phyloP scores from a whole-genome alignment of 64 coral and sea anemone species.

The Pocillopora verrucosa region DNA sequence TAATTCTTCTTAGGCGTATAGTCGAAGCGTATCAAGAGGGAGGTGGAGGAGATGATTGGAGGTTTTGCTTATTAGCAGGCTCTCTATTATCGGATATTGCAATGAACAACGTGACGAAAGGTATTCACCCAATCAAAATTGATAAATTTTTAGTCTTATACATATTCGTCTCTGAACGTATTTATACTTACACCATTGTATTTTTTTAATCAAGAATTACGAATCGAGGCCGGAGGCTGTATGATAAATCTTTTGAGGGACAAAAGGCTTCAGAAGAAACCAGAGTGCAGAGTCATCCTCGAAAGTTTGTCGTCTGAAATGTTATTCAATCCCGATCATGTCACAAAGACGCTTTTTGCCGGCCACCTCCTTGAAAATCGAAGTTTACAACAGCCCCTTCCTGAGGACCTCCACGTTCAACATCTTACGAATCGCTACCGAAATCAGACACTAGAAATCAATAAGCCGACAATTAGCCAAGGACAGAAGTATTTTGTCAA shows the following conservation, averaged over 20 bases:
- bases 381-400: neutral
- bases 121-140: neutral
- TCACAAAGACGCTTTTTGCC: neutral
- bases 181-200: neutral
- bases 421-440: neutral
- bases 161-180: too few relatives aligned
- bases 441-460: conserved; percentile 16
- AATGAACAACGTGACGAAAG: conserved; percentile 13
- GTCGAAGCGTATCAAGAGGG: neutral
- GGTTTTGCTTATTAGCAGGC: conserved; percentile 3
- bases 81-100: neutral
- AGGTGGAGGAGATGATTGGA: conserved; percentile 3
- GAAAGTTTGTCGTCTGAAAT: neutral
- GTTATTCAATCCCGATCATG: neutral
- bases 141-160: neutral
- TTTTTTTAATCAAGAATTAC: neutral
- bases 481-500: neutral
- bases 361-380: neutral
- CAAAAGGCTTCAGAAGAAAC: neutral
- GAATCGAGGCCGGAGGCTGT: neutral
- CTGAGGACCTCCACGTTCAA: neutral
- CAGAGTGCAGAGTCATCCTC: conserved; percentile 8
- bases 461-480: neutral
- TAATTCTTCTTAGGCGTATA: neutral
- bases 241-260: conserved; percentile 2